A percentile compares a stretch with the other conserved stretches of the same genome.
phyloP scores from a whole-genome alignment of 2,797 vertebrate genomes.

The Enteromius unitaeniatus region DNA sequence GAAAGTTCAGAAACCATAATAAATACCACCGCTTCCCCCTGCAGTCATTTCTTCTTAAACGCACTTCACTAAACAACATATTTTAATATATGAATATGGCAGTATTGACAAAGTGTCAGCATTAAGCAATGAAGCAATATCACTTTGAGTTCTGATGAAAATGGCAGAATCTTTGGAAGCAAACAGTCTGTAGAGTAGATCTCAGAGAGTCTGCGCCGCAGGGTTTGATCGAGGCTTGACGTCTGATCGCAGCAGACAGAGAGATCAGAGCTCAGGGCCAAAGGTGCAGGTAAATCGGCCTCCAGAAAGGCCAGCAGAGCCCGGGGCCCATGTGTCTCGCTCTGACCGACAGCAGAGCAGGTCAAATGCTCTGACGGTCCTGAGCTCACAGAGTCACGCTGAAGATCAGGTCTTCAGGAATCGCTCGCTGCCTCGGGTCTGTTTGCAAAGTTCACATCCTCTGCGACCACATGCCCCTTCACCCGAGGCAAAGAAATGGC shows the following conservation, averaged over 20 bases:
- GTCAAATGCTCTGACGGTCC: constrained; percentile 57
- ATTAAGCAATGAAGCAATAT: background rate
- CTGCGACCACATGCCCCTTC: constrained; percentile 49
- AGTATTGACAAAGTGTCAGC: background rate
- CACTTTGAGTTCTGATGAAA: background rate
- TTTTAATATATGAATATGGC: background rate
- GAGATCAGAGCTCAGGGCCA: constrained; percentile 60
- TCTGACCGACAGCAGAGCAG: constrained; percentile 64
- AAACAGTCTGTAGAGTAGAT: background rate
- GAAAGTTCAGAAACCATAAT: too few relatives aligned
- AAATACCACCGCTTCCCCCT: background rate
- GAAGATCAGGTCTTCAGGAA: constrained; percentile 58
- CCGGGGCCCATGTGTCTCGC: constrained; percentile 70
- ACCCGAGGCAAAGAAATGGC: background rate
- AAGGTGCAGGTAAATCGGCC: constrained; percentile 60
- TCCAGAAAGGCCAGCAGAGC: constrained; percentile 67
- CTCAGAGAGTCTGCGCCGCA: constrained; percentile 49
- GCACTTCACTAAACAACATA: background rate
- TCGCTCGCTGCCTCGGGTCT: constrained; percentile 23
- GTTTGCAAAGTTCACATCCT: constrained; percentile 45
- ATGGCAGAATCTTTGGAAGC: constrained; percentile 1
- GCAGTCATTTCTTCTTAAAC: background rate
- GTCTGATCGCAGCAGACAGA: constrained; percentile 61
- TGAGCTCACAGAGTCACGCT: constrained; percentile 25
- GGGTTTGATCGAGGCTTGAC: constrained; percentile 62